These are phyloP conservation scores for Calephelis perditalis DNA, from an alignment of 2,888 invertebrate genomes.

Conservation along the genomic window DNA sequence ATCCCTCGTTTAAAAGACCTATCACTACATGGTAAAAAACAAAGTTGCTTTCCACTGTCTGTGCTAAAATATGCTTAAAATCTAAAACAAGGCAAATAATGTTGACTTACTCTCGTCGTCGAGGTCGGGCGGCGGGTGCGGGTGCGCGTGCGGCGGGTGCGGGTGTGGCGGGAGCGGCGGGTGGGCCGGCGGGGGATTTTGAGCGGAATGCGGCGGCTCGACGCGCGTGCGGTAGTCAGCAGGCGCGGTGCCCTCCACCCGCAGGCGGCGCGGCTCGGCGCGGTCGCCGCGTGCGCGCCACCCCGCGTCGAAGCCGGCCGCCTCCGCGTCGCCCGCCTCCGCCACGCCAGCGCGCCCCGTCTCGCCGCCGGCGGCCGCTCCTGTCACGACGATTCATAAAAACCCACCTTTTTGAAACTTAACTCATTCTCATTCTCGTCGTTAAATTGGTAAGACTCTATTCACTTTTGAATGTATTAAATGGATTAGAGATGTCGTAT, in stretches of 20 bases:
- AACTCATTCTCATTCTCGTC: no score
- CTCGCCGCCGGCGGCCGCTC: conserved; percentile 16
- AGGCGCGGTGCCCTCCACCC: conserved; percentile 53
- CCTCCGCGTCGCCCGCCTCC: conserved; percentile 21
- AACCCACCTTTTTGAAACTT: no score
- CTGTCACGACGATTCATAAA: not conserved
- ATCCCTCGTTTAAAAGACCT: no score
- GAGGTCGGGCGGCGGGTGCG: conserved; percentile 23
- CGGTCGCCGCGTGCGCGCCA: conserved; percentile 22
- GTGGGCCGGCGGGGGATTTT: no score
- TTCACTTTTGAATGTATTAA: no score
- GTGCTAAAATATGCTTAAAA: no score
- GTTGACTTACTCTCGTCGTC: conserved; percentile 54
- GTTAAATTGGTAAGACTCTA: no score
- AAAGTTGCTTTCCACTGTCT: no score
- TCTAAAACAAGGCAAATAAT: no score
- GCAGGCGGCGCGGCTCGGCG: conserved; percentile 43
- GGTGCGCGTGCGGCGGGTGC: conserved; percentile 14
- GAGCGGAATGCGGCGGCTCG: conserved; percentile 33
- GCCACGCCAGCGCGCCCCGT: not conserved
- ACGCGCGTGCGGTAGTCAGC: conserved; percentile 57
- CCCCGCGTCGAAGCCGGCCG: conserved; percentile 13
- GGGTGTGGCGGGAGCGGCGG: conserved; percentile 17
- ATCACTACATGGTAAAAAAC: no score
- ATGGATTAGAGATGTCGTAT: no score